A percentile compares a stretch with the other conserved stretches of the same genome.
Conservation (phyloP, 1,140 invertebrate genomes). For the Lordiphosa clarofinis region DNA sequence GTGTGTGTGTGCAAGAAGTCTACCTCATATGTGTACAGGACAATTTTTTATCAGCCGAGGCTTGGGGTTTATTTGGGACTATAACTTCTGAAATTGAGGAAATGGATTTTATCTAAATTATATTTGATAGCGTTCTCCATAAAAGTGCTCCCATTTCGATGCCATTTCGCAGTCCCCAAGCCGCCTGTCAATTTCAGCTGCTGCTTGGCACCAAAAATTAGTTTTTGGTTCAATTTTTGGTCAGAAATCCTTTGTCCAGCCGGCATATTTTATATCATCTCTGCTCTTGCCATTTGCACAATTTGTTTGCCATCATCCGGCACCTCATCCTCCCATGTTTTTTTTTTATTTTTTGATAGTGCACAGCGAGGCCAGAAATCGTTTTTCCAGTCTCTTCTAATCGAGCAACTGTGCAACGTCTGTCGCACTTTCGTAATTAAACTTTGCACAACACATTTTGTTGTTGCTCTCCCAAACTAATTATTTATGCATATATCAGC, state of each 20-base stretch:
- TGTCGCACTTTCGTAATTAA: slow-evolving; percentile 66
- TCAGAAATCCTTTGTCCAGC: slow-evolving; percentile 44
- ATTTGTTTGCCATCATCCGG: slow-evolving; percentile 41
- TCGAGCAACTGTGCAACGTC: slow-evolving; percentile 13
- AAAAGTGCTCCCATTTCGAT: slow-evolving; percentile 3
- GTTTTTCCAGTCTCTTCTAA: slow-evolving; percentile 28
- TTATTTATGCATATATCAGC: slow-evolving; percentile 62
- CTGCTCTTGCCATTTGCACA: slow-evolving; percentile 50
- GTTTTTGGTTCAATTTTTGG: slow-evolving; percentile 60
- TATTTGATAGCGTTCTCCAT: too few relatives aligned
- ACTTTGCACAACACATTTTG: slow-evolving; percentile 57
- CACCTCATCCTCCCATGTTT: slow-evolving; percentile 1
- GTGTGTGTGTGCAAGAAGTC: slow-evolving; percentile 21
- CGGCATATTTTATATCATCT: slow-evolving; percentile 61
- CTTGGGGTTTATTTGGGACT: slow-evolving; percentile 1
- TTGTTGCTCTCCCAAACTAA: slow-evolving; percentile 47
- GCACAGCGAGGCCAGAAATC: slow-evolving; percentile 21
- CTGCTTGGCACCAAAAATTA: slow-evolving; percentile 44
- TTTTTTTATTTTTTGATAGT: slow-evolving; percentile 17
- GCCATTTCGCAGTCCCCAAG: not conserved
- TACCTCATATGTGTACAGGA: slow-evolving; percentile 28
- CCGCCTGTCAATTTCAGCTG: slow-evolving; percentile 65
- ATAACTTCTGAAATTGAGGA: not conserved
- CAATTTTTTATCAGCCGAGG: slow-evolving; percentile 21
- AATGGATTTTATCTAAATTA: too few relatives aligned